Percentiles rank a stretch among this genome's conserved stretches.
These are phyloP conservation scores for Alviniconcha marisindica DNA, from an alignment of 1,140 invertebrate species.

Conservation along the genomic window DNA sequence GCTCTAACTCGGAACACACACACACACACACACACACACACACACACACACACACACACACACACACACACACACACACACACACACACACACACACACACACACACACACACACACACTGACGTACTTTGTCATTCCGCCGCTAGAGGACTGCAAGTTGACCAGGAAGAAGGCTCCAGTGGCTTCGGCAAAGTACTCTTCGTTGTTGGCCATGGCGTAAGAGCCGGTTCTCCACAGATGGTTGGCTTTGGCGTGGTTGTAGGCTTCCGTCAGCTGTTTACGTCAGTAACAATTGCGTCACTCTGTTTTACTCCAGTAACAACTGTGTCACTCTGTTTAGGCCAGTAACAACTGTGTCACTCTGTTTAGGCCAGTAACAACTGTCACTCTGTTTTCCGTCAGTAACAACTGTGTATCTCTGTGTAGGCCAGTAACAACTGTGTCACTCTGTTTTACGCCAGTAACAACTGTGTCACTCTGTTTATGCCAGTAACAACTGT, in stretches of 20 bases:
- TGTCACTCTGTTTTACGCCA: no score
- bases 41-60: neutral
- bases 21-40: neutral
- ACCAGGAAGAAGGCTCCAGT: slow-evolving; percentile 51
- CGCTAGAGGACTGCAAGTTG: slow-evolving; percentile 31
- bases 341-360: no score
- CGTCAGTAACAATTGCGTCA: no score
- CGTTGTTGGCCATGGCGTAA: slow-evolving; percentile 55
- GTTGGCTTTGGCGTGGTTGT: slow-evolving; percentile 46
- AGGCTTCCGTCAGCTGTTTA: slow-evolving; percentile 51
- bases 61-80: neutral
- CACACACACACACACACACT: neutral
- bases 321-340: no score
- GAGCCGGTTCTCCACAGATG: slow-evolving; percentile 45
- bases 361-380: no score
- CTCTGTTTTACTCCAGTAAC: no score
- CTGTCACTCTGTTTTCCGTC: no score
- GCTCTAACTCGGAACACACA: neutral
- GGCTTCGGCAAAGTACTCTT: slow-evolving; percentile 58
- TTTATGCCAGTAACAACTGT: no score
- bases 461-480: no score
- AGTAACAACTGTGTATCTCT: no score
- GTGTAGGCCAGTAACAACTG: no score
- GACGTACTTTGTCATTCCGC: slow-evolving; percentile 50
- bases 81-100: neutral